Evolutionary conservation across 2,113 vertebrate species (phyloP), one percentile per base, ranked within the genome.

Genomic region (Pituophis catenifer): DNA sequence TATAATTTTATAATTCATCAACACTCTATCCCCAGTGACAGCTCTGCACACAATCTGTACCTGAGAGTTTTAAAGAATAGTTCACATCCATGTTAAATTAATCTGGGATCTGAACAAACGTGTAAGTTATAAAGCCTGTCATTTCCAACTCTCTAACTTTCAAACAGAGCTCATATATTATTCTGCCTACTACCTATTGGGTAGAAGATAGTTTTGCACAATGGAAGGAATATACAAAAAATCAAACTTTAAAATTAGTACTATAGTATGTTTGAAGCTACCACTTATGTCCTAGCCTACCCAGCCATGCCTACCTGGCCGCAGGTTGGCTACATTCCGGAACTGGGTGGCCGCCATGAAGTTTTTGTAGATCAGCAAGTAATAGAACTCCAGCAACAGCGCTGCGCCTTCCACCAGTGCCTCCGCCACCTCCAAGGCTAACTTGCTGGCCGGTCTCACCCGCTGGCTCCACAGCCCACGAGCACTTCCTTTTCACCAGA

Each of bases 381-480:
- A 62, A 26, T 26, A 62, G 23, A 62, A 44, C 38, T 44, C 38
- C 38, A 44, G 38, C 38, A 44, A 44, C 38, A 44, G 24, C 8
- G 8, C 23, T 2, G 2, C 0, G 2, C 23, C 58, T 58, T 21
- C 7, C 23, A 59, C 24, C 24, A 3, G 3, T 0, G 9, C 23
- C 24, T 62, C 24, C 3, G 9, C 24, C 24, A 8, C 59, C 24
- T 62, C 9, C 8, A 24, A 9, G 3, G 58, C 58, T 23, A 0
- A 2, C 24, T 62, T 1, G 0, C 58, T 8, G 8, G 58, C 23
- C 1, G 2, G 8, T 59, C 23, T 59, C 23, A 59, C 21, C 2
- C 8, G 2, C 24, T 26, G 59, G 59, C 59, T 9, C 59, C 59
- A 9, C 23, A 62, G 24, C 8, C 24, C 24, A 8, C 59, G 3